Evolutionary conservation across 2,888 invertebrate genomes (phyloP).

Genomic region (Leptura quadrifasciata): DNA sequence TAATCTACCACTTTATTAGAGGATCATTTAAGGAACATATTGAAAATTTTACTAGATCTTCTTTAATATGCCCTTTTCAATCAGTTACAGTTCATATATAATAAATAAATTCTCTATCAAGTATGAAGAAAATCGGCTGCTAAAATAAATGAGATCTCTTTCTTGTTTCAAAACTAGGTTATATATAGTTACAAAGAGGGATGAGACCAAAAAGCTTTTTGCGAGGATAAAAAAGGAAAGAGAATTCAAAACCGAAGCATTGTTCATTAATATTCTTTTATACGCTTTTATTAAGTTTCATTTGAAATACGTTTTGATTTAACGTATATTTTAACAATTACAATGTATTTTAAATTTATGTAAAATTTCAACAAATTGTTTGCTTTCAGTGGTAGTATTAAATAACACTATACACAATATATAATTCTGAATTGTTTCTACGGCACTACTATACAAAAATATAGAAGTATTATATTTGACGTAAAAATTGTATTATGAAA

Average conservation of each 20-base stretch:
- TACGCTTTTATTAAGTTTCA: conserved; percentile 36
- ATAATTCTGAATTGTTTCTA: no score
- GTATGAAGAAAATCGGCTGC: background rate
- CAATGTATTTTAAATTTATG: background rate
- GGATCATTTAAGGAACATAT: no score
- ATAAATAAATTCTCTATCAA: no score
- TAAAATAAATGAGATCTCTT: background rate
- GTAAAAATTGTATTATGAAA: no score
- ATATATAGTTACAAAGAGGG: background rate
- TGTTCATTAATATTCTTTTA: conserved; percentile 28
- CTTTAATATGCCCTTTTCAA: no score
- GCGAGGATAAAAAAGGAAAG: conserved; percentile 17
- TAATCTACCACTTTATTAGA: no score
- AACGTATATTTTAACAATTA: conserved; percentile 2
- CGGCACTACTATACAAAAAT: no score
- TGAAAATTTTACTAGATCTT: no score
- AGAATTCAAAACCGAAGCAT: background rate
- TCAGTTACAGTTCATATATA: no score
- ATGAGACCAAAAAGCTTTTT: background rate
- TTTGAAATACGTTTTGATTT: conserved; percentile 13
- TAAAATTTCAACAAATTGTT: background rate
- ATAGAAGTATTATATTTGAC: no score
- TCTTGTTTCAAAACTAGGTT: conserved; percentile 15
- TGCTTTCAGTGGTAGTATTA: background rate
- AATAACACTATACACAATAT: no score